phyloP scores from a whole-genome alignment of 2,113 vertebrate genomes.

The Athene noctua region DNA sequence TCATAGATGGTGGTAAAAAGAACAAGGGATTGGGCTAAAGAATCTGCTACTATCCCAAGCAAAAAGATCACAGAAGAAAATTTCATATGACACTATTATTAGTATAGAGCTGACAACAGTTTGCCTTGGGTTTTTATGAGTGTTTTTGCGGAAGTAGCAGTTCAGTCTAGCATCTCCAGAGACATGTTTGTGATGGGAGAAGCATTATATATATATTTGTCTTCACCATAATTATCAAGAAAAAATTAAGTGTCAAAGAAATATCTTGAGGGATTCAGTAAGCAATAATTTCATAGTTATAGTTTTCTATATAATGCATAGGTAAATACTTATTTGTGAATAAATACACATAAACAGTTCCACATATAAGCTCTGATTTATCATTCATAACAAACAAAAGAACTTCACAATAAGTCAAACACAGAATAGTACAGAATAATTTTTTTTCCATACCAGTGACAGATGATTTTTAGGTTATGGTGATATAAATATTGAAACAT shows the following conservation, averaged over 20 bases:
- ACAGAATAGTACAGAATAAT: background rate
- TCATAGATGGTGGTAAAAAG: background rate
- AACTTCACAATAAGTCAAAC: background rate
- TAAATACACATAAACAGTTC: background rate
- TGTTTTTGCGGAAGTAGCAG: background rate
- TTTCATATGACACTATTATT: background rate
- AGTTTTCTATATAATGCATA: background rate
- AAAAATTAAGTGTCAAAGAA: background rate
- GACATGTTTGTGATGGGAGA: background rate
- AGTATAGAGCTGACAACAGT: background rate
- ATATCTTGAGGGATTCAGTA: background rate
- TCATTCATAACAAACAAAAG: background rate
- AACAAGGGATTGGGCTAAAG: background rate
- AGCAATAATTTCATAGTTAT: background rate
- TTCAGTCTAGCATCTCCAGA: background rate
- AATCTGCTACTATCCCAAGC: background rate
- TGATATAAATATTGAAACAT: background rate
- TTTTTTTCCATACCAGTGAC: background rate
- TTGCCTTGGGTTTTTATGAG: background rate
- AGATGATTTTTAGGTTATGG: background rate
- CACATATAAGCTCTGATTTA: background rate
- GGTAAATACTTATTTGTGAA: background rate
- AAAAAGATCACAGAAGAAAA: background rate
- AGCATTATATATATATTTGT: background rate
- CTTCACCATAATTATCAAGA: background rate